A percentile compares a stretch with the other conserved stretches of the same genome.
These are phyloP conservation scores for Pica pica DNA, from an alignment of 2,113 vertebrate species.

Conservation along the genomic window DNA sequence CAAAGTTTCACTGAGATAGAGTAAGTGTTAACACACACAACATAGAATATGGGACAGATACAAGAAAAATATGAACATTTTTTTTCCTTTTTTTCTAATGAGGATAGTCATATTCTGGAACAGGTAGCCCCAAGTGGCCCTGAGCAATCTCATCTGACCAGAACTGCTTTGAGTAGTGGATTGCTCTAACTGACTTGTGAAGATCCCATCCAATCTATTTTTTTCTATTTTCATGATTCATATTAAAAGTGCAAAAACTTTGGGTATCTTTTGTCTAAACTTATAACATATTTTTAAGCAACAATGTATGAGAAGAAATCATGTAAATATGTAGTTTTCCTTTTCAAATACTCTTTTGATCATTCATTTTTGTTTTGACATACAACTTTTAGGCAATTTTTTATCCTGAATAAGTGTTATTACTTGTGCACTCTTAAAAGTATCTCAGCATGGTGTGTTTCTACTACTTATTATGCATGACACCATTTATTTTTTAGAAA, in stretches of 20 bases:
- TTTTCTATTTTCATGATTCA: not conserved
- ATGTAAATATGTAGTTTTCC: not conserved
- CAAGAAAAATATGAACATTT: not conserved
- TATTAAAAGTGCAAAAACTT: not conserved
- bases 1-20: not conserved
- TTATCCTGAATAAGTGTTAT: not conserved
- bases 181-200: not conserved
- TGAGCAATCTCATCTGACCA: not conserved
- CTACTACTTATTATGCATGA: not conserved
- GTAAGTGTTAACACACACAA: not conserved
- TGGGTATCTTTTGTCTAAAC: not conserved
- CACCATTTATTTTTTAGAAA: not conserved
- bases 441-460: not conserved
- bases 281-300: not conserved
- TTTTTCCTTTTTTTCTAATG: not conserved
- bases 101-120: not conserved
- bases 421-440: not conserved
- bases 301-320: not conserved
- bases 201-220: not conserved
- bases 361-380: not conserved
- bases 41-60: not conserved
- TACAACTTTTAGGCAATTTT: not conserved
- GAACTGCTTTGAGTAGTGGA: not conserved
- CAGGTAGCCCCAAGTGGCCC: not conserved
- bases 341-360: not conserved